Conservation (phyloP, 2,113 vertebrate species). For the Myrmecophaga tridactyla region DNA sequence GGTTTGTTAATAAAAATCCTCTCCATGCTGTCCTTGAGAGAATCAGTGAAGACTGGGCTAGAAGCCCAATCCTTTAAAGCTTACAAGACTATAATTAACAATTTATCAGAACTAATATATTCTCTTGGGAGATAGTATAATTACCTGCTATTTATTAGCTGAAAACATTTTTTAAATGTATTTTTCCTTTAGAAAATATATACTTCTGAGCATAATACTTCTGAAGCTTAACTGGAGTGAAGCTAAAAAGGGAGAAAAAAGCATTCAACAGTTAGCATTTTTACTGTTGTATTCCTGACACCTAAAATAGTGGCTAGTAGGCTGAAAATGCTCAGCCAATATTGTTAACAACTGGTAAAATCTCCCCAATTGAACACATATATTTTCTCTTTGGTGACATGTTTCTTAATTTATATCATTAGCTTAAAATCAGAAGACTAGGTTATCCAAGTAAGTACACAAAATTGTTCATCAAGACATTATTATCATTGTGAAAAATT, state of each 20-base stretch:
- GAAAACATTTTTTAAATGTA: slow-evolving; percentile 54
- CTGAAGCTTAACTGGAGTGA: background rate
- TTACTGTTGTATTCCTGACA: background rate
- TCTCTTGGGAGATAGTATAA: slow-evolving; percentile 15
- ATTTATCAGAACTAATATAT: slow-evolving; percentile 36
- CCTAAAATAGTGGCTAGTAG: background rate
- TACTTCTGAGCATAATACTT: background rate
- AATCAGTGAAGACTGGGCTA: slow-evolving; percentile 67
- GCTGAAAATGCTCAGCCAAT: background rate
- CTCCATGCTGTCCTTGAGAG: slow-evolving; percentile 40
- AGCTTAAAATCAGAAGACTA: background rate
- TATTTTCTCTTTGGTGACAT: background rate
- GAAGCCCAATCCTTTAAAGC: slow-evolving; percentile 44
- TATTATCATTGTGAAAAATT: background rate
- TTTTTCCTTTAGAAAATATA: no score
- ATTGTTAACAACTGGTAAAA: background rate
- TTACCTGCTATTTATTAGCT: slow-evolving; percentile 55
- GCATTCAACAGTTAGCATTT: background rate
- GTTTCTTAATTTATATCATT: background rate
- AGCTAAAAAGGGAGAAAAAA: background rate
- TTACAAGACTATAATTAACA: slow-evolving; percentile 63
- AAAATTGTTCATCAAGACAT: background rate
- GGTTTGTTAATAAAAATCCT: slow-evolving; percentile 64
- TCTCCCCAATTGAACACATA: background rate
- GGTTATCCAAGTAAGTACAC: background rate